Percentiles rank a stretch among this genome's conserved stretches.
phyloP scores from a whole-genome alignment of 2,797 vertebrate species.

The Acridotheres tristis region DNA sequence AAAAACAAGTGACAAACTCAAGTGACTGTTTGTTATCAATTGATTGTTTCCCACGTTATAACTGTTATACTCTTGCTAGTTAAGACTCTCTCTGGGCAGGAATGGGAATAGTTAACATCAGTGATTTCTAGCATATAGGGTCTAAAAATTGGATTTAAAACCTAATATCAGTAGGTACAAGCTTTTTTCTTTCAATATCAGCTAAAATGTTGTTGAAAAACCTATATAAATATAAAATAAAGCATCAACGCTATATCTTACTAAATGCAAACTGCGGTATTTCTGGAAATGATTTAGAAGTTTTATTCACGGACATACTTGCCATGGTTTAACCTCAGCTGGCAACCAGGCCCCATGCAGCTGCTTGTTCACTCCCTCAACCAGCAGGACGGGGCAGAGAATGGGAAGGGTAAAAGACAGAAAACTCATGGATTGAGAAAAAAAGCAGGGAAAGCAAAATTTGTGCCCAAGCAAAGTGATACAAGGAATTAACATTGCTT shows the following conservation, averaged over 20 bases:
- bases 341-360: neutral
- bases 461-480: accelerated
- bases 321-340: neutral
- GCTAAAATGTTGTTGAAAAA: neutral
- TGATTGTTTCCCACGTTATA: neutral
- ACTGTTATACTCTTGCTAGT: neutral
- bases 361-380: accelerated
- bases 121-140: neutral
- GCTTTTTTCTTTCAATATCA: neutral
- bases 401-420: neutral
- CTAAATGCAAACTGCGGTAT: neutral
- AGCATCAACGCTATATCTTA: neutral
- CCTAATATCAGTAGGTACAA: neutral
- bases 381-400: neutral
- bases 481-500: neutral
- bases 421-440: neutral
- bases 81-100: neutral
- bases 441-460: neutral
- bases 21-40: neutral
- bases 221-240: neutral
- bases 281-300: neutral
- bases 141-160: neutral
- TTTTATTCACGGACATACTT: neutral
- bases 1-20: neutral
- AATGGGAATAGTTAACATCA: neutral